Conservation (phyloP, 2,888 invertebrate species). For the Gerris lacustris region DNA sequence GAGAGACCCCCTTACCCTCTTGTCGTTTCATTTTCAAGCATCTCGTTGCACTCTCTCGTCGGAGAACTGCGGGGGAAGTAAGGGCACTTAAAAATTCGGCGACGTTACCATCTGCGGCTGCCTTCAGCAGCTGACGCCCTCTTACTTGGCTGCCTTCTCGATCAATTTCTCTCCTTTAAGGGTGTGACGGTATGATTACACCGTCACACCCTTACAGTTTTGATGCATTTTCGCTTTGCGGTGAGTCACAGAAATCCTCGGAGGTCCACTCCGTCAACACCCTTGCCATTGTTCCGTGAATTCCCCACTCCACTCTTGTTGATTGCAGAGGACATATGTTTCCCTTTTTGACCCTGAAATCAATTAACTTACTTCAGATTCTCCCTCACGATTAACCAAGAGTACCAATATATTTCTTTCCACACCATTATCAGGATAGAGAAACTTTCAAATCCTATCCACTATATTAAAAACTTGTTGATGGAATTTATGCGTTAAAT, state of each 20-base stretch:
- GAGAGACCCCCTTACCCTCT: background rate
- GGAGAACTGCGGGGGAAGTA: background rate
- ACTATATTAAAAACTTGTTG: too few species aligned
- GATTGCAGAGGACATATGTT: background rate
- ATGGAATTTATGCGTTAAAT: too few species aligned
- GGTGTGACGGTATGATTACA: background rate
- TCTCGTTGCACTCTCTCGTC: background rate
- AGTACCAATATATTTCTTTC: too few species aligned
- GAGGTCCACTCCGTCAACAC: background rate
- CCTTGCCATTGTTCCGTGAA: too few species aligned
- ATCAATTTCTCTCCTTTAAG: background rate
- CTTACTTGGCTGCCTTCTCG: background rate
- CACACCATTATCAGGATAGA: too few species aligned
- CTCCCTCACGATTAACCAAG: too few species aligned
- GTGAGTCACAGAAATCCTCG: background rate
- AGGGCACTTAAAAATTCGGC: constrained; percentile 3
- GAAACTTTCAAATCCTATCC: too few species aligned
- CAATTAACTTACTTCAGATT: background rate
- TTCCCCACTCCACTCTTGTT: background rate
- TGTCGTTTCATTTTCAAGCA: background rate
- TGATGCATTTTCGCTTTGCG: constrained; percentile 1
- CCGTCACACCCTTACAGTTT: background rate
- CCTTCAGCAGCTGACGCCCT: background rate
- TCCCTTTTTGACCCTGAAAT: background rate
- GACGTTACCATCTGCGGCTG: background rate